Conservation (phyloP, 2,888 invertebrate species). For the Pachycephus smyrnensis region DNA sequence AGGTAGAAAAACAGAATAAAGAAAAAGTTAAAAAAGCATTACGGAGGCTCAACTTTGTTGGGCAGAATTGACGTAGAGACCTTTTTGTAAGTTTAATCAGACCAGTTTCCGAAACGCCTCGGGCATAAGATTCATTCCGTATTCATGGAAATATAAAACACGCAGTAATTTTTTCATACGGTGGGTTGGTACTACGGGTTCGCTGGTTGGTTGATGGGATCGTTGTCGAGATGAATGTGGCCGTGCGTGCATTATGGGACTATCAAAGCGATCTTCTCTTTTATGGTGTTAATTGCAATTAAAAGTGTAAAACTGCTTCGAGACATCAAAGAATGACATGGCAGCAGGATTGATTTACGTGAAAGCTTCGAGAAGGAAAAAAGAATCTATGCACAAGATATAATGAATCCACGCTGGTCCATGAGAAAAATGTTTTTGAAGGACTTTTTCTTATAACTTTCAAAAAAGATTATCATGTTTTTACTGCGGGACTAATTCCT, state of each 20-base stretch:
- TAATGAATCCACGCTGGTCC: not conserved
- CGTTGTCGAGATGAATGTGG: not conserved
- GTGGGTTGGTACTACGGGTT: not conserved
- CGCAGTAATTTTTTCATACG: conserved; percentile 18
- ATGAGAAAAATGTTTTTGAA: no score
- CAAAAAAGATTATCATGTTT: no score
- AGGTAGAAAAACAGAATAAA: not conserved
- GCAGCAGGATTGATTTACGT: conserved; percentile 11
- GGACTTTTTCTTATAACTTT: conserved; percentile 4
- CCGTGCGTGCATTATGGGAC: not conserved
- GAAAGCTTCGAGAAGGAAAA: conserved; percentile 1
- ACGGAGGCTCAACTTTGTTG: not conserved
- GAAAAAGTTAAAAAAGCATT: not conserved
- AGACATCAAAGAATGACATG: conserved; percentile 29
- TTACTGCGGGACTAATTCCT: no score
- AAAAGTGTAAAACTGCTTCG: conserved; percentile 38
- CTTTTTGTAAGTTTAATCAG: conserved; percentile 17
- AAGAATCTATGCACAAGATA: conserved; percentile 11
- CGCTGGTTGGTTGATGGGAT: not conserved
- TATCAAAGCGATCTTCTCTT: conserved; percentile 4
- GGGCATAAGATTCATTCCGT: conserved; percentile 23
- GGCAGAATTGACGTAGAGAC: not conserved
- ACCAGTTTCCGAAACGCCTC: conserved; percentile 25
- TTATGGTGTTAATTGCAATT: conserved; percentile 33
- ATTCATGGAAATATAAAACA: conserved; percentile 32